Base-by-base conservation (phyloP, 2,888 invertebrate genomes). In the Acronicta leporina region DNA sequence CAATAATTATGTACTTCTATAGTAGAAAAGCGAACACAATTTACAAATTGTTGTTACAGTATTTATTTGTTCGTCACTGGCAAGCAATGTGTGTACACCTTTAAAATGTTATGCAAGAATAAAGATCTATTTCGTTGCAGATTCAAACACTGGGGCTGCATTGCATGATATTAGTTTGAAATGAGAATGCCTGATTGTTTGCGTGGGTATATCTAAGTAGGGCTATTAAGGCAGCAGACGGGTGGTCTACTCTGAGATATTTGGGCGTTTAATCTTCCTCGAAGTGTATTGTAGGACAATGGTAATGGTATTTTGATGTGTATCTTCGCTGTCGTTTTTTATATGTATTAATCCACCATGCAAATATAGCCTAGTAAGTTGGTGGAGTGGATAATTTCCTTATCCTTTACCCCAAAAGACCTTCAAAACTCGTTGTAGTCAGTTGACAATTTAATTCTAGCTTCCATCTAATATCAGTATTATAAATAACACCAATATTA, bases 41-140 rank as follows among this genome's bases (percentile, higher is more conserved):
- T 20, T 20, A 20, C 2, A 20, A 20, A 20, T 20, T 20, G 20
- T 20, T 20, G 20, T 20, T 20, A 20, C 20, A 4, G 20, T 20
- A 2, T 4, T 4, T 20, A 20, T 4, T 20, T 20, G 20, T 20
- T n/a, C n/a, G 20, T 20, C 20, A 4, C 33, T 13, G 7, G 35
- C 8, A 16, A n/a, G 6, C 11, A 58, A 1, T 69, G 25, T 45
- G n/a, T 1, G 7, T 33, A 2, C 11, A 10, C 30, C 70, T 52
- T 73, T 44, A 61, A 52, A 35, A 20, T 54, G 43, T 70, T 75
- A 79, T 77, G 78, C 80, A 67, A 75, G 78, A 77, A 80, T 78
- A 75, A 73, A 70, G 73, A 73, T 75, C 80, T 73, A 75, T 75
- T 71, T 68, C 59, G 40, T 62, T 71, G 75, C 70, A 62, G 41